Evolutionary conservation across 2,888 invertebrate genomes (phyloP).

Genomic region (Stenichneumon culpator): DNA sequence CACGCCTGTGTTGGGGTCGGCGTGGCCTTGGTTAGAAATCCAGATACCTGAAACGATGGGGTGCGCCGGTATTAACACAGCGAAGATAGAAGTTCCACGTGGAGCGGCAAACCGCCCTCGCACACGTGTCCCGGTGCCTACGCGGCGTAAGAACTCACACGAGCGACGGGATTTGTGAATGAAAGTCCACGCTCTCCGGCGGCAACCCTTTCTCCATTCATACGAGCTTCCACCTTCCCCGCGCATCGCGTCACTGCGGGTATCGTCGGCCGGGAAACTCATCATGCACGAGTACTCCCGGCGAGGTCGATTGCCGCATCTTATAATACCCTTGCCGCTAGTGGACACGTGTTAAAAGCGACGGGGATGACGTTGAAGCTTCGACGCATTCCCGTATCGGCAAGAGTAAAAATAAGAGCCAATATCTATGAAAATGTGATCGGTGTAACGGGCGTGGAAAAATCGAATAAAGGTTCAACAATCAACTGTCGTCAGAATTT

Average conservation of each 20-base stretch:
- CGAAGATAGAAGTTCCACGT: constrained; percentile 54
- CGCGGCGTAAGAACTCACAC: constrained; percentile 68
- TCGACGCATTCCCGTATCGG: not conserved
- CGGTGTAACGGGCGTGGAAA: not conserved
- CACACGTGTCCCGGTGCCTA: constrained; percentile 64
- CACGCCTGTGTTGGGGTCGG: not conserved
- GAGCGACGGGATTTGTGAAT: constrained; percentile 68
- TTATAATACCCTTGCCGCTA: constrained; percentile 15
- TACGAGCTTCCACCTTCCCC: constrained; percentile 38
- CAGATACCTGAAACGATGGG: not conserved
- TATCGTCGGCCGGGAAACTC: constrained; percentile 17
- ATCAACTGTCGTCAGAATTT: not conserved
- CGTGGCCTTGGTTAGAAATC: not conserved
- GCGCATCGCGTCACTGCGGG: constrained; percentile 46
- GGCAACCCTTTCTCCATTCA: constrained; percentile 39
- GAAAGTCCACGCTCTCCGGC: constrained; percentile 51
- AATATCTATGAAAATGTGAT: not conserved
- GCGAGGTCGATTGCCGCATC: constrained; percentile 40
- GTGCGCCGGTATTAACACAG: constrained; percentile 11
- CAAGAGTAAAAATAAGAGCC: not conserved
- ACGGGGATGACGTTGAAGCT: not conserved
- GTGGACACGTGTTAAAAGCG: not conserved
- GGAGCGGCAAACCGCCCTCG: constrained; percentile 36
- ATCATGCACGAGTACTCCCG: constrained; percentile 50
- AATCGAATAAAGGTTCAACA: not conserved